Percentiles rank a stretch among this genome's conserved stretches.
phyloP scores from a whole-genome alignment of 2,888 invertebrate genomes.

The Endomychus coccineus region DNA sequence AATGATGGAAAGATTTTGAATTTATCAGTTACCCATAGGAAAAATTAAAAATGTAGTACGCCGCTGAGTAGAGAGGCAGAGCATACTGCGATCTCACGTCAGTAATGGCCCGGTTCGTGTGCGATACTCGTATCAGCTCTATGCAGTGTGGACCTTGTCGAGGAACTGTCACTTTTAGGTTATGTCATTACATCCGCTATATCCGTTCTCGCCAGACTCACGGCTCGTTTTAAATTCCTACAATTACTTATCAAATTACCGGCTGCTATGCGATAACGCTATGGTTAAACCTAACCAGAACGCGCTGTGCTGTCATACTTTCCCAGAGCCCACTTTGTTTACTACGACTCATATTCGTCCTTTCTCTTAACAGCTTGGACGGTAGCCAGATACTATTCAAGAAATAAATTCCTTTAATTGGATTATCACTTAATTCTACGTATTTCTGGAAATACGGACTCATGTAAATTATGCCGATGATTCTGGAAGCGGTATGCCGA shows the following conservation, averaged over 20 bases:
- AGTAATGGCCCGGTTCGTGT: no score
- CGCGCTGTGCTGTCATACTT: neutral
- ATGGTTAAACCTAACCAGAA: constrained; percentile 1
- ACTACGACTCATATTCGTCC: constrained; percentile 1
- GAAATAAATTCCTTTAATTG: no score
- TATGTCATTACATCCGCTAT: constrained; percentile 1
- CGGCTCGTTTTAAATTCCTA: neutral
- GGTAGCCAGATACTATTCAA: no score
- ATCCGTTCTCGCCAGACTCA: constrained; percentile 1
- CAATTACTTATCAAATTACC: no score
- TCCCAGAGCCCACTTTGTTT: no score
- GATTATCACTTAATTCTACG: no score
- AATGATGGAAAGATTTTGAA: no score
- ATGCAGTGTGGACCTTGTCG: constrained; percentile 21
- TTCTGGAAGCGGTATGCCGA: no score
- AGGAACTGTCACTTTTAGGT: constrained; percentile 1
- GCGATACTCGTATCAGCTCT: constrained; percentile 20
- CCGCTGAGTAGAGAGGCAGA: neutral
- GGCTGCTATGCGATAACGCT: constrained; percentile 1
- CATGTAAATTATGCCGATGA: no score
- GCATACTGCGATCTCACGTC: neutral
- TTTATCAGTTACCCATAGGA: no score
- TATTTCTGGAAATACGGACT: no score
- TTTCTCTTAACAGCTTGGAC: constrained; percentile 8
- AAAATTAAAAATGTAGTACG: no score